phyloP scores from a whole-genome alignment of 2,888 invertebrate species.

The Acanthosepion lycidas region DNA sequence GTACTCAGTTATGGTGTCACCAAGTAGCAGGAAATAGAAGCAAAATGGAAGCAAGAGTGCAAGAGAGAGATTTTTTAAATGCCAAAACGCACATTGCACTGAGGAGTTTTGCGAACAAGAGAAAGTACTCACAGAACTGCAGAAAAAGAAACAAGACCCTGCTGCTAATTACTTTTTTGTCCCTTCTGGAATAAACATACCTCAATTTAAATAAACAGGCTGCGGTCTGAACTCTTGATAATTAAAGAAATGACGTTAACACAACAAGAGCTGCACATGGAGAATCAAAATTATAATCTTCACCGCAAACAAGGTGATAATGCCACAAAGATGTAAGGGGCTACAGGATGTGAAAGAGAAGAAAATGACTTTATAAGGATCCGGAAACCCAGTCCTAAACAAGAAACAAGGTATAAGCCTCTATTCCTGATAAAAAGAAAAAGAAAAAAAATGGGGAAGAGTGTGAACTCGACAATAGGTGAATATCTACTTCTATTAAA shows the following conservation, averaged over 20 bases:
- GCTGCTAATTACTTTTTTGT: background rate
- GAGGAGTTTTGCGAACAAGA: background rate
- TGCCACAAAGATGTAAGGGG: too few species aligned
- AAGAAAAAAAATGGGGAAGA: too few species aligned
- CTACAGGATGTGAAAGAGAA: too few species aligned
- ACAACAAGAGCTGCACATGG: background rate
- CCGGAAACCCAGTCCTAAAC: too few species aligned
- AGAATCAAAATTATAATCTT: too few species aligned
- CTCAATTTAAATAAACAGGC: background rate
- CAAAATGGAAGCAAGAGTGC: background rate
- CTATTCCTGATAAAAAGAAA: too few species aligned
- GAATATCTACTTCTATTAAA: too few species aligned
- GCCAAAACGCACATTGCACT: background rate
- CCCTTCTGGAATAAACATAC: background rate
- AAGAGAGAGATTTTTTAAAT: background rate
- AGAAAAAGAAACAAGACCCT: background rate
- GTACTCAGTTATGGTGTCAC: too few species aligned
- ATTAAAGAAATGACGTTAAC: background rate
- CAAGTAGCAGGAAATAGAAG: background rate
- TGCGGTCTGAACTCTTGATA: background rate
- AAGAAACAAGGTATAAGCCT: too few species aligned
- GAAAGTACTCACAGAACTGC: background rate
- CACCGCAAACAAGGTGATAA: too few species aligned
- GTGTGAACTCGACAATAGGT: too few species aligned
- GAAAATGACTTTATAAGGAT: too few species aligned